Conservation (phyloP, 2,888 invertebrate genomes). For the Gnatocerus cornutus region DNA sequence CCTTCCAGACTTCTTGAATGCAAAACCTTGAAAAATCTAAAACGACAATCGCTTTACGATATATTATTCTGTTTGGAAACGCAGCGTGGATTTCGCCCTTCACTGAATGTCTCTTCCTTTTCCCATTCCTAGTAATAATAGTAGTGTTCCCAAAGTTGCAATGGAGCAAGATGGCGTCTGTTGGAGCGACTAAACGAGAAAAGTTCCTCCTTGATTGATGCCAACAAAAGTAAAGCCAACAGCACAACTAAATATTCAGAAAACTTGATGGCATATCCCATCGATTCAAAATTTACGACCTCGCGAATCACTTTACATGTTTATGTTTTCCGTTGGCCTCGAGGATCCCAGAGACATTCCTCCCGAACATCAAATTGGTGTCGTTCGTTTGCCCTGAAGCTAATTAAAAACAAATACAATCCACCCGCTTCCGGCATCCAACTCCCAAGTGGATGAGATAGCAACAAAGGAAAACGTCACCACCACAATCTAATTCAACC, state of each 20-base stretch:
- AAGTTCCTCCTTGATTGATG: slow-evolving; percentile 9
- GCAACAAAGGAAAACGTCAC: slow-evolving; percentile 35
- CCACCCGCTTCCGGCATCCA: slow-evolving; percentile 14
- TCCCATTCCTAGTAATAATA: slow-evolving; percentile 1
- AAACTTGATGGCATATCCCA: slow-evolving; percentile 12
- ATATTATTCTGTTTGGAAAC: slow-evolving; percentile 1
- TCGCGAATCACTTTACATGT: slow-evolving; percentile 12
- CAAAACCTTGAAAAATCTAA: background rate
- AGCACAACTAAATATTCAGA: slow-evolving; percentile 18
- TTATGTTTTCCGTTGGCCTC: slow-evolving; percentile 13
- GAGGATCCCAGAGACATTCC: slow-evolving; percentile 10
- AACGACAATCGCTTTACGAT: background rate
- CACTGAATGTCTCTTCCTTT: background rate
- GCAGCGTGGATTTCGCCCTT: slow-evolving; percentile 2
- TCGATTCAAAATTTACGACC: slow-evolving; percentile 3
- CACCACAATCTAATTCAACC: slow-evolving; percentile 6
- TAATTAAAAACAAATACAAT: slow-evolving; percentile 45
- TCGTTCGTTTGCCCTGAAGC: slow-evolving; percentile 31
- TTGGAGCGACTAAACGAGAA: slow-evolving; percentile 3
- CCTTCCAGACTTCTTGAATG: background rate
- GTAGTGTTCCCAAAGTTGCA: slow-evolving; percentile 6
- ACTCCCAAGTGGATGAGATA: slow-evolving; percentile 24
- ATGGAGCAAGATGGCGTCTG: slow-evolving; percentile 7
- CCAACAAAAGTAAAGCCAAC: slow-evolving; percentile 3
- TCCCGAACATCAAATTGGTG: slow-evolving; percentile 31